Percentiles rank a stretch among this genome's conserved stretches.
These are phyloP conservation scores for Elymnias hypermnestra DNA, from an alignment of 1,140 invertebrate genomes.

Conservation along the genomic window DNA sequence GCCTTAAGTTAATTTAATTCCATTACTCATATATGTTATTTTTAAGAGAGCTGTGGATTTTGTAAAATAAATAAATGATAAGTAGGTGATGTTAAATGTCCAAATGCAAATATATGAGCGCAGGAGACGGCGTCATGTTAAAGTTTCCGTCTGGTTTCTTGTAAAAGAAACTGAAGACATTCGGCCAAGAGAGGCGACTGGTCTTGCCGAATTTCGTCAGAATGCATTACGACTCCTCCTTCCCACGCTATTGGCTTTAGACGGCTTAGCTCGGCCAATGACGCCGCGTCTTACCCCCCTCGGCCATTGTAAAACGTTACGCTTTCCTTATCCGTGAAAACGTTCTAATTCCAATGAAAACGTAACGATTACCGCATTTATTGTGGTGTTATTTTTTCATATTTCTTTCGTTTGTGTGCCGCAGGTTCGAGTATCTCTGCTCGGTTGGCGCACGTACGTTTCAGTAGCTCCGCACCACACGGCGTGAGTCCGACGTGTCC, in stretches of 20 bases:
- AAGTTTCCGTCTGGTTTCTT: too few relatives aligned
- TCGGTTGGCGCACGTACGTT: not conserved
- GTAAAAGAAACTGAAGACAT: too few relatives aligned
- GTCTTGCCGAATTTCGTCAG: constrained; percentile 52
- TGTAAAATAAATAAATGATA: too few relatives aligned
- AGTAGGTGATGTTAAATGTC: too few relatives aligned
- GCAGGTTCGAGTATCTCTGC: not conserved
- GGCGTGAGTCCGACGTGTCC: not conserved
- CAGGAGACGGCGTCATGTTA: too few relatives aligned
- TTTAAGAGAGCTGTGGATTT: too few relatives aligned
- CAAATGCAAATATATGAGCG: too few relatives aligned
- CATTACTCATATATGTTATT: too few relatives aligned
- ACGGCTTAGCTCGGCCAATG: constrained; percentile 50
- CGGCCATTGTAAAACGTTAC: constrained; percentile 37
- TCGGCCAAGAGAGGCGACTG: constrained; percentile 36
- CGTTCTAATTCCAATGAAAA: constrained; percentile 1
- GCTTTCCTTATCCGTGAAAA: constrained; percentile 31
- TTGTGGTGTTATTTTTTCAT: too few relatives aligned
- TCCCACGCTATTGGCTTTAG: constrained; percentile 55
- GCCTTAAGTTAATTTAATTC: too few relatives aligned
- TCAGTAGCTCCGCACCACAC: not conserved
- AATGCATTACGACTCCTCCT: constrained; percentile 51
- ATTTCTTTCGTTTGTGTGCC: not conserved
- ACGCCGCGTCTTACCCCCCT: constrained; percentile 52
- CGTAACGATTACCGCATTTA: not conserved